Conservation (phyloP, 2,888 invertebrate species). For the Druceiella hillmani region DNA sequence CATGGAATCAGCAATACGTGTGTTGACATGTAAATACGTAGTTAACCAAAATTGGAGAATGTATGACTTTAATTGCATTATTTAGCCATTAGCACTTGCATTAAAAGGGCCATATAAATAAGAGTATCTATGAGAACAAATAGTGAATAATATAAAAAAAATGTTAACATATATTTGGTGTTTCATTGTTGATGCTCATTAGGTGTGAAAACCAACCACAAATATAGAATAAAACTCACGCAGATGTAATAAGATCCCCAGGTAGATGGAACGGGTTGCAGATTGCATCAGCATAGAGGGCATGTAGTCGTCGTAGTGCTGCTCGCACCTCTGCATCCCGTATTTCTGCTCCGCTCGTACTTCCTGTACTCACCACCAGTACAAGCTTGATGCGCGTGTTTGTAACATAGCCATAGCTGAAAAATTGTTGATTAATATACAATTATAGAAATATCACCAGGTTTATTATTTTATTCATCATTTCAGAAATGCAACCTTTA, state of each 20-base stretch:
- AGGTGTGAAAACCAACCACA: not conserved
- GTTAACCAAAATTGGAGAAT: too few species aligned
- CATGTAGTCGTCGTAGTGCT: conserved; percentile 80
- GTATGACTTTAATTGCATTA: too few species aligned
- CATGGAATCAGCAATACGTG: too few species aligned
- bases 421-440: conserved; percentile 29
- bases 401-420: conserved; percentile 92
- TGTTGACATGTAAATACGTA: too few species aligned
- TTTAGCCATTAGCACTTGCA: too few species aligned
- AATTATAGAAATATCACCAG: too few species aligned
- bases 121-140: not conserved
- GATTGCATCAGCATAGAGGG: conserved; percentile 88
- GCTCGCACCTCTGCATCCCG: conserved; percentile 92
- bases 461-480: too few species aligned
- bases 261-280: conserved; percentile 97
- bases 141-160: not conserved
- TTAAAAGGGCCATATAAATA: too few species aligned
- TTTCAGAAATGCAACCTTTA: too few species aligned
- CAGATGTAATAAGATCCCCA: conserved; percentile 81
- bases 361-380: conserved; percentile 87
- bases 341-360: conserved; percentile 80
- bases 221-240: conserved; percentile 52
- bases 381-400: conserved; percentile 95
- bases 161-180: not conserved
- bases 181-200: too few species aligned